Evolutionary conservation across 2,797 vertebrate species (phyloP).

Genomic region (Oreonectes daqikongensis): DNA sequence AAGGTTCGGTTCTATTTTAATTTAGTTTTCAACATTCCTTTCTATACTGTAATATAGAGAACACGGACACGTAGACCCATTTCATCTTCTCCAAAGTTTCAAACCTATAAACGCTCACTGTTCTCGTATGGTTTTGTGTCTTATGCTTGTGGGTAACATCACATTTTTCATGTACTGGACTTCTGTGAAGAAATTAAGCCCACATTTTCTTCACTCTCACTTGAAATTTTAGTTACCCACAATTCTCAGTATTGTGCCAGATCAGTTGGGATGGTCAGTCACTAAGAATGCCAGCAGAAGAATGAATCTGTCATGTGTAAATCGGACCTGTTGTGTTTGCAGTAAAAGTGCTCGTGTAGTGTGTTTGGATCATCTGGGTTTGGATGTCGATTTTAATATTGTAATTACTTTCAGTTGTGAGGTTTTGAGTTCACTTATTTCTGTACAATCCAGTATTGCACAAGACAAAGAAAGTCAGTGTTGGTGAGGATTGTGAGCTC

Average conservation of each 20-base stretch:
- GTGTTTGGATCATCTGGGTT: no score
- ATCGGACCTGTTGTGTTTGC: neutral
- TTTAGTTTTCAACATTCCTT: neutral
- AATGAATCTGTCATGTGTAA: neutral
- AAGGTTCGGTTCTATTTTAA: neutral
- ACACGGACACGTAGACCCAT: no score
- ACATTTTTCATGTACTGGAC: neutral
- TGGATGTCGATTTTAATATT: neutral
- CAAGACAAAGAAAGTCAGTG: neutral
- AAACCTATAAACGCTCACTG: neutral
- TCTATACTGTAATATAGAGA: neutral
- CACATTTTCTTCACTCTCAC: neutral
- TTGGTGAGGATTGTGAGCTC: no score
- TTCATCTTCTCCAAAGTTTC: neutral
- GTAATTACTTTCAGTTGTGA: neutral
- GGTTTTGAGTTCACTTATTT: neutral
- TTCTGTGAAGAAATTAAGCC: neutral
- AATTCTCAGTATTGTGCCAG: constrained; percentile 11
- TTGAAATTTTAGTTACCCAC: constrained; percentile 23
- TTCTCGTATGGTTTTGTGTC: neutral
- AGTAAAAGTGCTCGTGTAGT: no score
- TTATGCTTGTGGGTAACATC: neutral
- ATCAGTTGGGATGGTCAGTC: constrained; percentile 19
- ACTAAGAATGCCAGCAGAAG: neutral
- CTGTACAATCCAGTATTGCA: constrained; percentile 18